Base-by-base conservation (phyloP, 2,797 vertebrate species). In the Heterohyrax brucei region DNA sequence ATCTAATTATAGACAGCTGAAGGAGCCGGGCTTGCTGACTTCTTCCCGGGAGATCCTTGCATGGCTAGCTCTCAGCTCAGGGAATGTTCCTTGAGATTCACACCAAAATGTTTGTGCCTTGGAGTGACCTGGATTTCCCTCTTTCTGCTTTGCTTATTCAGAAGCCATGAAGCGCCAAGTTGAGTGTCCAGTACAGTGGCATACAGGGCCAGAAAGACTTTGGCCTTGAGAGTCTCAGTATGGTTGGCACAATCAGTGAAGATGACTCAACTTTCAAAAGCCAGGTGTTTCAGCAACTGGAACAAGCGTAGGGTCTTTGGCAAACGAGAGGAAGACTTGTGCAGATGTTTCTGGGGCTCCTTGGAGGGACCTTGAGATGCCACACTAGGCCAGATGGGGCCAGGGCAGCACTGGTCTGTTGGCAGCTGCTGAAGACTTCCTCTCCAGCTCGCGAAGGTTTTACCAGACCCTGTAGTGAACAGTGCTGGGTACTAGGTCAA, bases 211-310 rank as follows among this genome's bases (percentile, higher is more conserved):
- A 4, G 75, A 28, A 62, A 28, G 48, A 44, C 0, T 5, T 22
- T 39, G 24, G 0, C 26, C 53, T 8, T 0, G 1, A 4, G 0
- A 8, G 10, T 2, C 8, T 39, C 5, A 5, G 21, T 1, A 0
- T 4, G 28, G 30, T 21, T 5, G 7, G 7, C 7, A 4, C 13
- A 4, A 21, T 4, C 1, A 21, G 3, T n/a, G 1, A 1, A 39
- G 64, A 77, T 3, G 10, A 2, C 2, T 53, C 62, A 39, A n/a
- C n/a, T 53, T 80, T 61, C 22, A 56, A 87, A 62, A 61, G 16
- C 5, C 33, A 53, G 2, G 6, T n/a, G 6, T 30, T 26, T 16
- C 18, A 4, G 24, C 22, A 73, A 30, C 33, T 50, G 73, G 64
- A 44, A 68, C 5, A 6, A 50, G 7, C 19, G 0, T 18, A 39